These are phyloP conservation scores for Azemiops feae DNA, from an alignment of 2,113 vertebrate genomes.

Conservation along the genomic window DNA sequence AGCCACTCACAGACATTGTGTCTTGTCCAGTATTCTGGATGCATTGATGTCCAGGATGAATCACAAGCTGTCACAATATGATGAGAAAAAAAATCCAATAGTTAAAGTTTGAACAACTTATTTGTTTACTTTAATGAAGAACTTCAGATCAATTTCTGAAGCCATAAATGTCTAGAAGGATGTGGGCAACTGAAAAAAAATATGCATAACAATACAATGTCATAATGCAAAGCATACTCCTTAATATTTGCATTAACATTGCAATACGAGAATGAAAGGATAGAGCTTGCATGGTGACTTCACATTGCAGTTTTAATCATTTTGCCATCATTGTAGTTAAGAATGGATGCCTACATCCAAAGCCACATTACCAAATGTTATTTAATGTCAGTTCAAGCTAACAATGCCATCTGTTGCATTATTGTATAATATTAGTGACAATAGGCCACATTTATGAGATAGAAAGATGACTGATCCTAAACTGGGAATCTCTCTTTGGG, in stretches of 20 bases:
- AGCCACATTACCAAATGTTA: neutral
- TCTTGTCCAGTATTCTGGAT: conserved; percentile 64
- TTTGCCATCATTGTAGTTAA: neutral
- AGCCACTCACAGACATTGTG: conserved; percentile 66
- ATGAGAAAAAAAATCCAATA: conserved; percentile 18
- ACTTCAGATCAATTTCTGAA: neutral
- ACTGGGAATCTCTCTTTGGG: neutral
- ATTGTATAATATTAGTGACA: neutral
- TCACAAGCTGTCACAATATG: conserved; percentile 42
- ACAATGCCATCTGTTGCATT: neutral
- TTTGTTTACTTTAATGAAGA: neutral
- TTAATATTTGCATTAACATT: neutral
- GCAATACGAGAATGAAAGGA: neutral
- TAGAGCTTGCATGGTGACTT: neutral
- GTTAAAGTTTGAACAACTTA: neutral
- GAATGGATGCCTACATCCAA: neutral
- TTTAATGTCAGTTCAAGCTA: neutral
- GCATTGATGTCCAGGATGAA: conserved; percentile 58
- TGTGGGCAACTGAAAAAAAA: neutral
- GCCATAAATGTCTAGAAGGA: neutral
- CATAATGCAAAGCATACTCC: neutral
- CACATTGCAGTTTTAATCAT: neutral
- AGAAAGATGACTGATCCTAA: neutral
- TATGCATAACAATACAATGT: neutral
- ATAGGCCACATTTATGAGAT: neutral